Percentiles rank a stretch among this genome's conserved stretches.
Evolutionary conservation across 2,888 invertebrate species (phyloP).

Genomic region (Orthonevra nobilis): DNA sequence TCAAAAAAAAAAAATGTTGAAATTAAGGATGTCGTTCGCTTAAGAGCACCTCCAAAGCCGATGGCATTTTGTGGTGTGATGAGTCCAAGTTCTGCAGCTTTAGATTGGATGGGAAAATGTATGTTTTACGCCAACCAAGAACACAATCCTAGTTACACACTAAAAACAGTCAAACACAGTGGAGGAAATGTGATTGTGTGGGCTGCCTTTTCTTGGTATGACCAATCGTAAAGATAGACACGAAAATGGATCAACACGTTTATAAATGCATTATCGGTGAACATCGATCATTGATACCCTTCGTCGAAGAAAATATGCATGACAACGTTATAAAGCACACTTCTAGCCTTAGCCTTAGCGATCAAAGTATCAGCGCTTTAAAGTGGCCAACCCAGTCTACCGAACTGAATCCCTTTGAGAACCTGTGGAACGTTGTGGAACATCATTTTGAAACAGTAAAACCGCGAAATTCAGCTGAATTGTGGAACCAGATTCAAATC

Average conservation of each 20-base stretch:
- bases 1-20: constrained; percentile 3
- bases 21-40: constrained; percentile 1
- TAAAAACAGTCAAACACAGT: too few species aligned
- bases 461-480: neutral
- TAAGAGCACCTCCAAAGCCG: too few species aligned
- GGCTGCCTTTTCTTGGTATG: constrained; percentile 26
- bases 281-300: neutral
- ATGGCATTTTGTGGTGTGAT: constrained; percentile 31
- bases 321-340: neutral
- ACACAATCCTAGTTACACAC: constrained; percentile 16
- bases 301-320: constrained; percentile 18
- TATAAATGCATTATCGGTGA: too few species aligned
- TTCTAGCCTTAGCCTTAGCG: neutral
- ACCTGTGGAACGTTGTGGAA: constrained; percentile 4
- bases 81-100: constrained; percentile 33
- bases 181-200: too few species aligned
- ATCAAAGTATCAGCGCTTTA: neutral
- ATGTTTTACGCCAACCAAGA: constrained; percentile 22
- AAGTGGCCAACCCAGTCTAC: neutral
- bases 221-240: constrained; percentile 17
- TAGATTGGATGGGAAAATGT: constrained; percentile 21
- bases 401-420: constrained; percentile 3
- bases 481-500: too few species aligned
- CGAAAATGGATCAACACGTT: too few species aligned
- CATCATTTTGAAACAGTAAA: neutral